phyloP scores from a whole-genome alignment of 2,888 invertebrate genomes.

The Sylvicola cinctus region DNA sequence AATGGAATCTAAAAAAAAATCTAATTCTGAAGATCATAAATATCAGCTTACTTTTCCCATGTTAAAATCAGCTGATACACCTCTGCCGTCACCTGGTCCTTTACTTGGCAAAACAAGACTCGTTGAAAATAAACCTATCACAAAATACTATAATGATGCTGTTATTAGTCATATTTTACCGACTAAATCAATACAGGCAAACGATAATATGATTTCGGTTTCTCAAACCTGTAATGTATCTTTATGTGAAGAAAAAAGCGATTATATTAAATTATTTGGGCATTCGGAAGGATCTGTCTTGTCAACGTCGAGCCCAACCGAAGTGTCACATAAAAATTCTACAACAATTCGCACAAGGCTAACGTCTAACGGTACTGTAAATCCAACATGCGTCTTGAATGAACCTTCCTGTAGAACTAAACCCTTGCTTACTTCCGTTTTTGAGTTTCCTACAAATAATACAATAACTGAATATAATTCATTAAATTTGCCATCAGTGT shows the following conservation, averaged over 20 bases:
- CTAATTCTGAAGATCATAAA: background rate
- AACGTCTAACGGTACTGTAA: too few relatives aligned
- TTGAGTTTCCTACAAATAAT: conserved; percentile 45
- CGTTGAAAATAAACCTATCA: too few relatives aligned
- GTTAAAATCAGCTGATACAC: conserved; percentile 23
- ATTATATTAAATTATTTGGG: background rate
- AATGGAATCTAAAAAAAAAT: background rate
- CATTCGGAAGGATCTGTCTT: conserved; percentile 9
- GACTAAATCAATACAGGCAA: background rate
- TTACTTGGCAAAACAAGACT: conserved; percentile 61
- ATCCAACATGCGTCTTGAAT: too few relatives aligned
- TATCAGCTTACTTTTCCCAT: background rate
- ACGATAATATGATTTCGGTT: background rate
- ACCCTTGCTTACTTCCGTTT: too few relatives aligned
- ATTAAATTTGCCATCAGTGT: conserved; percentile 38
- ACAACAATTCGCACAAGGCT: too few relatives aligned
- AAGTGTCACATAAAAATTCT: too few relatives aligned
- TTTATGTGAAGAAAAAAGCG: too few relatives aligned
- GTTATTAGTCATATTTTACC: conserved; percentile 13
- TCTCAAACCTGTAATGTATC: too few relatives aligned
- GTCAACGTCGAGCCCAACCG: conserved; percentile 12
- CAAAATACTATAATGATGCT: conserved; percentile 17
- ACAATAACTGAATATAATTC: conserved; percentile 51
- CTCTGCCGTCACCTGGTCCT: conserved; percentile 65
- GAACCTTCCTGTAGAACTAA: too few relatives aligned